Base-by-base conservation (phyloP, 2,113 vertebrate genomes). In the Archocentrus centrarchus region DNA sequence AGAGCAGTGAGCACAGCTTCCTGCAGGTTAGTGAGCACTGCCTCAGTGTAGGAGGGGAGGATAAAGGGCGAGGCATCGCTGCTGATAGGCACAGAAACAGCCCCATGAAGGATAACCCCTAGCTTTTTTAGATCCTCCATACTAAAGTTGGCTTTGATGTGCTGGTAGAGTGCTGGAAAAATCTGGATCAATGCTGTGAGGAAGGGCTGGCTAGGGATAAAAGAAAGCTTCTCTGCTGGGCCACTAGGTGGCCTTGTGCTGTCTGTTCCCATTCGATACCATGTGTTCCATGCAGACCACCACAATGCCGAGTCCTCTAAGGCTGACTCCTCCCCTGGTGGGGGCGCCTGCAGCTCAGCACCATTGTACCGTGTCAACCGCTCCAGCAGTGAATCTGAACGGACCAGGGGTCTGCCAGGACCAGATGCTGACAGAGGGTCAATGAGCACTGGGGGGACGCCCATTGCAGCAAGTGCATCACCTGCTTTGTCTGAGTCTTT, bases 211-310 rank as follows among this genome's bases (percentile, higher is more conserved):
- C 98, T 99, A 62, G 98, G 98, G 93, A 99, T 97, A 81, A 99
- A 99, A 88, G 97, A 96, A 73, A 97, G 93, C 95, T 98, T 98
- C 91, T 99, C 97, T 0, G 86, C 63, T 3, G 79, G 88, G 58
- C 91, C 89, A 18, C 82, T 89, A 41, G 98, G 98, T 3, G 98
- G 98, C 53, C 95, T 96, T 17, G 98, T 99, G 95, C 98, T 98
- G 89, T 99, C 98, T 2, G 97, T 98, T 76, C 98, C 98, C 27
- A 97, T 98, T 78, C 96, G 96, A 81, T 97, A 98, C 98, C 98
- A 99, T 7, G 97, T 97, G 93, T 97, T 99, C 98, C 98, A 99
- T 0, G 98, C 98, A 2, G 98, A 98, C 98, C 98, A 99, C 98
- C 98, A 99, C 81, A 99, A 95, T 50, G 97, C 96, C 17, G 97